These are phyloP conservation scores for Onychomys leucogaster DNA, from an alignment of 2,797 vertebrate genomes.

Conservation along the genomic window DNA sequence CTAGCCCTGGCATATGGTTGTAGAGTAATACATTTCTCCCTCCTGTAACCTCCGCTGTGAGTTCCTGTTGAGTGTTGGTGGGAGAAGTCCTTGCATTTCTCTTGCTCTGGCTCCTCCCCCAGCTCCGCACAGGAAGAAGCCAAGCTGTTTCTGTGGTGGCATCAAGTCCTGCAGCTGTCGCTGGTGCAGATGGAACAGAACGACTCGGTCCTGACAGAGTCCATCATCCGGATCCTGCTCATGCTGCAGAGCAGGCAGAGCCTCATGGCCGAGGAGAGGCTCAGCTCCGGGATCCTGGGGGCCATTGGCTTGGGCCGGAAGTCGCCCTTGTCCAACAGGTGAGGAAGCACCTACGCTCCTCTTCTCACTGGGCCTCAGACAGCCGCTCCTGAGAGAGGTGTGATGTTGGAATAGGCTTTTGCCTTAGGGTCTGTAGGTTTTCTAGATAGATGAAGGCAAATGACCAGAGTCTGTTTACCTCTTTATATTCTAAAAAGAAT, in stretches of 20 bases:
- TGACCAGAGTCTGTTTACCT: neutral
- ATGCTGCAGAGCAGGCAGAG: conserved; percentile 91
- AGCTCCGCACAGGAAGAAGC: conserved; percentile 94
- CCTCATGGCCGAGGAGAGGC: conserved; percentile 95
- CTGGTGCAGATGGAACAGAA: conserved; percentile 93
- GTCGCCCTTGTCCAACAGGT: conserved; percentile 96
- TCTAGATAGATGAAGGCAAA: neutral
- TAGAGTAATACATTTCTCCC: neutral
- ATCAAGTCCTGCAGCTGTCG: conserved; percentile 94
- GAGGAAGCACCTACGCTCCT: neutral
- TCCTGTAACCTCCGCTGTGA: neutral
- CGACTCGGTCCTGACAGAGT: conserved; percentile 88
- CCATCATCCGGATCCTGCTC: conserved; percentile 88
- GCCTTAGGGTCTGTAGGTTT: neutral
- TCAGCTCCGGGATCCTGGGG: conserved; percentile 95
- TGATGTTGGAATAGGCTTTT: neutral
- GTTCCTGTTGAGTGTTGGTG: neutral
- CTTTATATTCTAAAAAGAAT: neutral
- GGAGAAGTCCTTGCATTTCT: conserved; percentile 42
- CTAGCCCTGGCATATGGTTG: neutral
- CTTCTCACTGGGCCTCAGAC: neutral
- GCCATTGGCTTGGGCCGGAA: conserved; percentile 96
- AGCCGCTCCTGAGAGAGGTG: fast-evolving
- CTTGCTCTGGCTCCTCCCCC: neutral
- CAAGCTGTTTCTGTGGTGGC: conserved; percentile 99